Percentiles rank a stretch among this genome's conserved stretches.
These are phyloP conservation scores for Ectemnius lituratus DNA, from an alignment of 2,888 invertebrate species.

Conservation along the genomic window DNA sequence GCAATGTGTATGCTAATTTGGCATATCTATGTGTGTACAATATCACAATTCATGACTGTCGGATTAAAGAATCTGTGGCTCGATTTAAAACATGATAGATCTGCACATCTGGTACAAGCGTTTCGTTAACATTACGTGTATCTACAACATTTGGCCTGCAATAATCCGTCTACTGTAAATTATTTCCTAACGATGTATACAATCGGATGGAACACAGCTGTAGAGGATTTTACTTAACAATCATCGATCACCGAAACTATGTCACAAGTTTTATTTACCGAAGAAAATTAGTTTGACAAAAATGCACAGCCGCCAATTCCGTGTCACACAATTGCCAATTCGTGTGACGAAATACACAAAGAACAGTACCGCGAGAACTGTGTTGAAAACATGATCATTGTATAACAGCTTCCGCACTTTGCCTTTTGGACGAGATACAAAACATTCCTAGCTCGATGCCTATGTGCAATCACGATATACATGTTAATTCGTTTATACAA, in stretches of 20 bases:
- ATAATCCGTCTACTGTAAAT: constrained; percentile 1
- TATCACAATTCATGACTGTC: constrained; percentile 47
- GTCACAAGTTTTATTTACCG: neutral
- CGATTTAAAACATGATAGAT: constrained; percentile 20
- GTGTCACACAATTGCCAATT: constrained; percentile 32
- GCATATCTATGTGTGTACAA: constrained; percentile 27
- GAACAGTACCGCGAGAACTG: constrained; percentile 25
- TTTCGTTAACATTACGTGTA: constrained; percentile 29
- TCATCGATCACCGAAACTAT: constrained; percentile 1
- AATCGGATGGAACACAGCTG: too few relatives aligned
- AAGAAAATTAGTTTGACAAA: constrained; percentile 41
- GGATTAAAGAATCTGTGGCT: constrained; percentile 19
- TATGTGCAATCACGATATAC: constrained; percentile 39
- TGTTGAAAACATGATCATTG: constrained; percentile 31
- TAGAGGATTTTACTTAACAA: neutral
- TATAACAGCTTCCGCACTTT: constrained; percentile 29
- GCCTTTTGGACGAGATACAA: constrained; percentile 44
- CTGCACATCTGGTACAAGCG: constrained; percentile 20
- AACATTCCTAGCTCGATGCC: constrained; percentile 49
- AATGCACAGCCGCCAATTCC: constrained; percentile 46
- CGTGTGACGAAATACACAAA: constrained; percentile 38
- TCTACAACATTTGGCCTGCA: constrained; percentile 6
- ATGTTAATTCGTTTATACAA: constrained; percentile 58
- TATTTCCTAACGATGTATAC: too few relatives aligned
- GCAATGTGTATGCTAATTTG: constrained; percentile 32